A percentile compares a stretch with the other conserved stretches of the same genome.
Conservation (phyloP, 1,140 invertebrate species). For the Luehdorfia chinensis region DNA sequence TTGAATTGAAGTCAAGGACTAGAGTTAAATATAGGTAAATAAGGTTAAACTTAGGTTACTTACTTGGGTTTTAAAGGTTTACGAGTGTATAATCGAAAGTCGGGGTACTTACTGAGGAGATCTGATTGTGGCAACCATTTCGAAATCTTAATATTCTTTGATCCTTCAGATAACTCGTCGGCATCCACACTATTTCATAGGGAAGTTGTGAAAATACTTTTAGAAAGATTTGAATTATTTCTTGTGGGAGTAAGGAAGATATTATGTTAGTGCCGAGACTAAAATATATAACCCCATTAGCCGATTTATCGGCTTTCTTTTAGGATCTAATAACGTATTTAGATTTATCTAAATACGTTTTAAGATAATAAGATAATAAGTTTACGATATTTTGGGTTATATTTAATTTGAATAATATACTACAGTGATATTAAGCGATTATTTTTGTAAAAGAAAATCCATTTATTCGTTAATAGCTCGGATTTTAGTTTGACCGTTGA, state of each 20-base stretch:
- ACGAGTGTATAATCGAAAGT: too few species aligned
- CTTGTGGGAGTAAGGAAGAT: constrained; percentile 52
- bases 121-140: constrained; percentile 78
- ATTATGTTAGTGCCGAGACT: constrained; percentile 79
- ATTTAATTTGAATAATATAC: constrained; percentile 7
- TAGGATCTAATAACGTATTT: constrained; percentile 67
- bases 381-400: too few species aligned
- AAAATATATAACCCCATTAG: constrained; percentile 79
- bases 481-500: too few species aligned
- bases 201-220: constrained; percentile 61
- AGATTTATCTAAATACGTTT: too few species aligned
- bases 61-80: too few species aligned
- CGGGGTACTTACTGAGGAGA: constrained; percentile 48
- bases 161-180: constrained; percentile 41
- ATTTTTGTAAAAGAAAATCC: too few species aligned
- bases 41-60: too few species aligned
- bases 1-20: too few species aligned
- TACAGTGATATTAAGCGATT: too few species aligned
- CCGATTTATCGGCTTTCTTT: constrained; percentile 74
- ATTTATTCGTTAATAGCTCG: too few species aligned
- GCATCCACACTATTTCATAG: constrained; percentile 76
- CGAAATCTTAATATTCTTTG: constrained; percentile 67
- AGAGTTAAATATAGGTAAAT: too few species aligned
- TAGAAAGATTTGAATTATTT: constrained; percentile 58
- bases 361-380: constrained; percentile 18